These are phyloP conservation scores for Buceros bicornis DNA, from an alignment of 2,797 vertebrate species.

Conservation along the genomic window DNA sequence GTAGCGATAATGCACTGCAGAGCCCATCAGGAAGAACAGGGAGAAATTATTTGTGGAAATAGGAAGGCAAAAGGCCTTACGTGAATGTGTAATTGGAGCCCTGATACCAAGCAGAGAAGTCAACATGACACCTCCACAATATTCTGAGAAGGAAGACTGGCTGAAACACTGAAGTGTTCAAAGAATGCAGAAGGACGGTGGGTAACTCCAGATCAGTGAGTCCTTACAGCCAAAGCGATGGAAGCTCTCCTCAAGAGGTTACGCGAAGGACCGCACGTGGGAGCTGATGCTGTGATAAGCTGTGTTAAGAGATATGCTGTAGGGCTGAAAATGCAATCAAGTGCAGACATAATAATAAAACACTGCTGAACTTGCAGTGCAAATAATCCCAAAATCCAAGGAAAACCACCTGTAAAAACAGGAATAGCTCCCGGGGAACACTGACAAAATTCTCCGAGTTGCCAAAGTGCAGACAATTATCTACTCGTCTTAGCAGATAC, in stretches of 20 bases:
- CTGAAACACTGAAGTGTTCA: neutral
- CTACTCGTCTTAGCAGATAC: neutral
- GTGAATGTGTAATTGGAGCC: too few species aligned
- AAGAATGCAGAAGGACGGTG: neutral
- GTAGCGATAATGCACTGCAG: too few species aligned
- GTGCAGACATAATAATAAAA: neutral
- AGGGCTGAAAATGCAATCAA: neutral
- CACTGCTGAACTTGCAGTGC: too few species aligned
- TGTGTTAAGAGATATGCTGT: neutral
- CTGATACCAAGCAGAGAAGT: too few species aligned
- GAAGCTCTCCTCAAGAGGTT: neutral
- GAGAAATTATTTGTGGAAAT: too few species aligned
- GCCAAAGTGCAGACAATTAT: neutral
- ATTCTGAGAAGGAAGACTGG: neutral
- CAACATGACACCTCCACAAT: too few species aligned
- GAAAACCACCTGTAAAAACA: neutral
- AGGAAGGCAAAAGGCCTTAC: too few species aligned
- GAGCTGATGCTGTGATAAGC: neutral
- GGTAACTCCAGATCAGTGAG: neutral
- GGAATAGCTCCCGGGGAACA: neutral
- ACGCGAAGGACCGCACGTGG: neutral
- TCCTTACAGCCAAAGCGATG: neutral
- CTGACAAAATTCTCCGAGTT: neutral
- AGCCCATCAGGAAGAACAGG: too few species aligned
- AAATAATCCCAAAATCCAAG: neutral